Percentiles rank a stretch among this genome's conserved stretches.
Evolutionary conservation across 2,888 invertebrate genomes (phyloP).

Genomic region (Autographa gamma): DNA sequence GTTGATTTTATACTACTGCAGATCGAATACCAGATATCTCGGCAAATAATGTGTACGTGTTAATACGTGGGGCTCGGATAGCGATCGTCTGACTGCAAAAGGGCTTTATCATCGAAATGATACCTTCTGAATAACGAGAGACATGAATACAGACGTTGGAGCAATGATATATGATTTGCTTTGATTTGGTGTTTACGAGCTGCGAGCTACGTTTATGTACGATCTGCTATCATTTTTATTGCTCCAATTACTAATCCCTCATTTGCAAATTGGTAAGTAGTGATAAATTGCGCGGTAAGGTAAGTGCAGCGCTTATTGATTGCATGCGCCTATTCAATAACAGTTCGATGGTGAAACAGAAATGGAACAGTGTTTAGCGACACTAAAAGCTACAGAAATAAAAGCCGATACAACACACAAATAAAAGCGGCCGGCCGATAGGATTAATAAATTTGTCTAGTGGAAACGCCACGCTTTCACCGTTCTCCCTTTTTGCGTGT

Average conservation of each 20-base stretch:
- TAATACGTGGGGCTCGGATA: slow-evolving; percentile 62
- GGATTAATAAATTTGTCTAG: slow-evolving; percentile 88
- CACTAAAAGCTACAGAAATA: slow-evolving; percentile 50
- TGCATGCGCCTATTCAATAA: neutral
- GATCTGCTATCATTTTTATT: slow-evolving; percentile 28
- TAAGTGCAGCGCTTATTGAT: slow-evolving; percentile 3
- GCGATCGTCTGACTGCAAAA: slow-evolving; percentile 48
- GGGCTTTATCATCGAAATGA: slow-evolving; percentile 58
- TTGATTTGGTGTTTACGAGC: slow-evolving; percentile 38
- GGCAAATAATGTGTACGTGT: slow-evolving; percentile 70
- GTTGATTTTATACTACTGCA: slow-evolving; percentile 69
- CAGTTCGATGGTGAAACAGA: slow-evolving; percentile 30
- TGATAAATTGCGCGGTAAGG: neutral
- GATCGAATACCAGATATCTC: slow-evolving; percentile 77
- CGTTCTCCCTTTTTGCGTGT: slow-evolving; percentile 85
- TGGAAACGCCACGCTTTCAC: slow-evolving; percentile 85
- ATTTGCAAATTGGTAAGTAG: slow-evolving; percentile 6
- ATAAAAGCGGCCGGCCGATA: slow-evolving; percentile 76
- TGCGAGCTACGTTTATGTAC: slow-evolving; percentile 31
- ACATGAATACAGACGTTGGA: slow-evolving; percentile 44
- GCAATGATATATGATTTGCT: slow-evolving; percentile 47
- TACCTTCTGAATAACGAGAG: slow-evolving; percentile 60
- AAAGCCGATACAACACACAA: slow-evolving; percentile 70
- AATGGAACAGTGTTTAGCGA: slow-evolving; percentile 36
- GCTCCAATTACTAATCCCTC: slow-evolving; percentile 11